phyloP scores from a whole-genome alignment of 2,888 invertebrate species.

The Chalcosyrphus nemorum region DNA sequence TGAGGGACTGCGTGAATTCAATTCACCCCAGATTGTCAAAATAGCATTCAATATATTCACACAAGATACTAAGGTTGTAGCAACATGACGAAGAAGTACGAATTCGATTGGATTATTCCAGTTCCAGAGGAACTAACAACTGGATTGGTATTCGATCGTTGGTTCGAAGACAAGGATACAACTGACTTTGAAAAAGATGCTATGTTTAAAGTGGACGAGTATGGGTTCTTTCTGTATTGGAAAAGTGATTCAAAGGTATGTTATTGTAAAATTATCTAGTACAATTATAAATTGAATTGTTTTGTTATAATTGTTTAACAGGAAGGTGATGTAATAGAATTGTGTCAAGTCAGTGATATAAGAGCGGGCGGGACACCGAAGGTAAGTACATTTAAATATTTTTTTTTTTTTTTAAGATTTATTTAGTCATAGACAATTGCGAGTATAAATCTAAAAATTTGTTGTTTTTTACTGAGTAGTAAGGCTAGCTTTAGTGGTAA shows the following conservation, averaged over 20 bases:
- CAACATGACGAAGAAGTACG: slow-evolving; percentile 98
- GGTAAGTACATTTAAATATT: slow-evolving; percentile 83
- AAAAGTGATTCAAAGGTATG: slow-evolving; percentile 96
- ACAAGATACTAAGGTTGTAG: slow-evolving; percentile 2
- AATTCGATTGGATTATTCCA: slow-evolving; percentile 98
- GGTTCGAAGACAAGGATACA: slow-evolving; percentile 98
- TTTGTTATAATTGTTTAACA: slow-evolving; percentile 82
- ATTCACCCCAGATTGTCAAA: slow-evolving; percentile 37
- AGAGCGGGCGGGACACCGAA: slow-evolving; percentile 96
- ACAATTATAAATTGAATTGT: not conserved
- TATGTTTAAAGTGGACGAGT: slow-evolving; percentile 96
- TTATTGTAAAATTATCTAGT: not conserved
- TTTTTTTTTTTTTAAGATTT: not conserved
- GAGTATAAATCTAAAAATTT: not conserved
- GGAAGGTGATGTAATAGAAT: slow-evolving; percentile 99
- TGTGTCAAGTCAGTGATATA: slow-evolving; percentile 99
- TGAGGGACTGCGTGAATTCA: slow-evolving; percentile 58
- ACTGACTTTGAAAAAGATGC: slow-evolving; percentile 94
- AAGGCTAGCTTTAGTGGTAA: not conserved
- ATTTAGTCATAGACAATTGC: not conserved
- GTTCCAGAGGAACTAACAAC: slow-evolving; percentile 91
- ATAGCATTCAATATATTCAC: slow-evolving; percentile 51
- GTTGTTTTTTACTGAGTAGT: slow-evolving; percentile 1
- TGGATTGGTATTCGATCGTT: slow-evolving; percentile 97
- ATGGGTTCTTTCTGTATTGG: slow-evolving; percentile 99